Evolutionary conservation across 2,797 vertebrate genomes (phyloP).

Genomic region (Cuculus canorus): DNA sequence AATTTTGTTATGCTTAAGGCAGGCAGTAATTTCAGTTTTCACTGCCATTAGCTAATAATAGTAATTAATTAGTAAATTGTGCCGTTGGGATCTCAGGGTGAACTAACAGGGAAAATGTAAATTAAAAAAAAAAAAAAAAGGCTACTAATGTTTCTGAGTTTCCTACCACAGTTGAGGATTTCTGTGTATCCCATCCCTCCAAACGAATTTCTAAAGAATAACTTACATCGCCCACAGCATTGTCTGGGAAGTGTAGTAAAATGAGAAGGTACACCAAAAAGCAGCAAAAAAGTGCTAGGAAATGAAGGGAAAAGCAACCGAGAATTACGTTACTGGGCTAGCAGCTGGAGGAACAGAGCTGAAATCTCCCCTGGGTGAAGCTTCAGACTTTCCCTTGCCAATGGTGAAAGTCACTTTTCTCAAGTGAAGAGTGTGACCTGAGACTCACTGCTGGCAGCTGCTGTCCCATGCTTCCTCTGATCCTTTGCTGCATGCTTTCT

Average conservation of each 20-base stretch:
- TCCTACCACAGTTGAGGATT: conserved; percentile 35
- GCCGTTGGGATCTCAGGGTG: conserved; percentile 75
- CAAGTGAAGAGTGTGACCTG: neutral
- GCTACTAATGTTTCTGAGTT: conserved; percentile 64
- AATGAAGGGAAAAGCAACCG: neutral
- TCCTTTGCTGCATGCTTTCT: neutral
- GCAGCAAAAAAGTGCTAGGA: conserved; percentile 53
- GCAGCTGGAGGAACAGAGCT: conserved; percentile 36
- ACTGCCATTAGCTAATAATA: conserved; percentile 80
- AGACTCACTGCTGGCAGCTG: neutral
- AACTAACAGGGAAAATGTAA: conserved; percentile 72
- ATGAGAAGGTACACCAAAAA: conserved; percentile 48
- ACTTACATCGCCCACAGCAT: conserved; percentile 46
- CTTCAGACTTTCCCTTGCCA: neutral
- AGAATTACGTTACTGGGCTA: conserved; percentile 1
- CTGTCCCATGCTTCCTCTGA: neutral
- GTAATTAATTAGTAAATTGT: conserved; percentile 82
- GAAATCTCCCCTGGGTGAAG: conserved; percentile 20
- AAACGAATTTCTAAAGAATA: conserved; percentile 69
- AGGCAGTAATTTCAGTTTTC: conserved; percentile 78
- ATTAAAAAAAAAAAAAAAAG: conserved; percentile 64
- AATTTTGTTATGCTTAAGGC: conserved; percentile 76
- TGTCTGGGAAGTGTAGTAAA: conserved; percentile 58
- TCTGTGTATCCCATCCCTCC: conserved; percentile 60
- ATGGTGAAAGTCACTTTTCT: neutral